Percentiles rank a stretch among this genome's conserved stretches.
Conservation (phyloP, 2,113 vertebrate genomes). For the Scolopax mira region DNA sequence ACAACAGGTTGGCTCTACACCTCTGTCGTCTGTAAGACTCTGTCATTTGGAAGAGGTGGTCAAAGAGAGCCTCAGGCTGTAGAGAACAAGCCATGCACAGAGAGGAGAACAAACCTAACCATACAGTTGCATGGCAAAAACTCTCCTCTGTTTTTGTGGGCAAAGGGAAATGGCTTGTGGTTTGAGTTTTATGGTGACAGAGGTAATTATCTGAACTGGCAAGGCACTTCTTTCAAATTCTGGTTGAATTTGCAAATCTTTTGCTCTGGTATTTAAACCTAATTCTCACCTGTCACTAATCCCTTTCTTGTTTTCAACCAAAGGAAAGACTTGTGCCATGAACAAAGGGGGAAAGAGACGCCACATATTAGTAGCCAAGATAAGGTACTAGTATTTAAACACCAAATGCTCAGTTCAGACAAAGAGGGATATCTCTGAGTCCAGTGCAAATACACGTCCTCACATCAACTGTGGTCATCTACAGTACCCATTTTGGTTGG, state of each 20-base stretch:
- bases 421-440: slow-evolving; percentile 28
- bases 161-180: not conserved
- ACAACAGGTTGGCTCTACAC: not conserved
- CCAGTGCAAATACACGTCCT: not conserved
- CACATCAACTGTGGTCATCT: slow-evolving; percentile 11
- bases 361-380: slow-evolving; percentile 15
- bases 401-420: not conserved
- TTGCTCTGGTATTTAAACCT: not conserved
- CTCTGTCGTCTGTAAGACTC: not conserved
- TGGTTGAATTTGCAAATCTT: not conserved
- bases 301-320: not conserved
- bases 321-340: slow-evolving; percentile 10
- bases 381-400: slow-evolving; percentile 39
- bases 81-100: not conserved
- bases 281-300: not conserved
- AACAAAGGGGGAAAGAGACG: slow-evolving; percentile 28
- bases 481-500: not conserved
- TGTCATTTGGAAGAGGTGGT: not conserved
- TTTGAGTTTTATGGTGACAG: not conserved
- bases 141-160: not conserved
- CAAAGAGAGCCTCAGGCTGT: not conserved
- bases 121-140: not conserved
- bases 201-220: not conserved
- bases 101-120: not conserved
- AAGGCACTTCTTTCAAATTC: not conserved